Evolutionary conservation across 2,797 vertebrate species (phyloP).

Genomic region (Heliangelus exortis): DNA sequence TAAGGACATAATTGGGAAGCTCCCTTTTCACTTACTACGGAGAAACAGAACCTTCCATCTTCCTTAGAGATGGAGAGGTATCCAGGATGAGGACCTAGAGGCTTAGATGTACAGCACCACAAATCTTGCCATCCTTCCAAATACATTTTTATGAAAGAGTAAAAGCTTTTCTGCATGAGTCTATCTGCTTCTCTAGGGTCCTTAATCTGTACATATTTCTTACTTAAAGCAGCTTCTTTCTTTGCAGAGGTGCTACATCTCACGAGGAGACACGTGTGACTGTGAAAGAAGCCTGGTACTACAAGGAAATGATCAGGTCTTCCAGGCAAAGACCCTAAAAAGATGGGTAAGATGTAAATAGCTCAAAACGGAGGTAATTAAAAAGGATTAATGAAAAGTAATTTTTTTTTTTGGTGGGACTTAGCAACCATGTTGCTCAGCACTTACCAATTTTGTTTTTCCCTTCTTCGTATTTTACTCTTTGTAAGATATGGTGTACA

Average conservation of each 20-base stretch:
- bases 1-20: accelerated
- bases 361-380: background rate
- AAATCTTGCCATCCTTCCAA: background rate
- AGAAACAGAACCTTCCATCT: background rate
- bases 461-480: slow-evolving; percentile 94
- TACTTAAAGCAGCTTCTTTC: background rate
- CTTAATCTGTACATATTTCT: background rate
- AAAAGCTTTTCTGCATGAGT: background rate
- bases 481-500: slow-evolving; percentile 92
- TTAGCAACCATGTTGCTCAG: background rate
- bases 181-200: background rate
- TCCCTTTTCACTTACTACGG: background rate
- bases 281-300: background rate
- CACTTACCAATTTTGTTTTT: slow-evolving; percentile 94
- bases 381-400: background rate
- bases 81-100: background rate
- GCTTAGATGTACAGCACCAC: background rate
- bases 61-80: background rate
- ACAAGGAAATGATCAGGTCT: background rate
- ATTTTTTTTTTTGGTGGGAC: background rate
- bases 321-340: background rate
- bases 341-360: background rate
- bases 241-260: background rate
- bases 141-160: background rate
- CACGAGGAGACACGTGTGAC: background rate